phyloP scores from a whole-genome alignment of 1,140 invertebrate genomes.

The Notospermus geniculatus region DNA sequence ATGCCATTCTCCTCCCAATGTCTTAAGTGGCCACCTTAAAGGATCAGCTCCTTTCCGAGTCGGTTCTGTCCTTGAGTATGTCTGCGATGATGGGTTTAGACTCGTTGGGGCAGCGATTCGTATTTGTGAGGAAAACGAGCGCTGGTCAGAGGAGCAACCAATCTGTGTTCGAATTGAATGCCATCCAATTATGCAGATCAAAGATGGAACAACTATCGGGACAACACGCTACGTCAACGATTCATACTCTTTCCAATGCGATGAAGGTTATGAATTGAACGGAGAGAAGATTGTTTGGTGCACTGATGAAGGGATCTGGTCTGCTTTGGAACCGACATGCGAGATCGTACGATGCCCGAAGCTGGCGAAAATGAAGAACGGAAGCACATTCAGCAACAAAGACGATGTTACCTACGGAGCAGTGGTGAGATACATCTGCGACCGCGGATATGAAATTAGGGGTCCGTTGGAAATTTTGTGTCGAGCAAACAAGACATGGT shows the following conservation, averaged over 20 bases:
- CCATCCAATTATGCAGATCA: too few relatives aligned
- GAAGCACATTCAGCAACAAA: conserved; percentile 62
- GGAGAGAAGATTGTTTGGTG: background rate
- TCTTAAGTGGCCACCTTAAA: background rate
- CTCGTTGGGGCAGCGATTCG: too few relatives aligned
- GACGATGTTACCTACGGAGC: conserved; percentile 71
- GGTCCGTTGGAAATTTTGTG: conserved; percentile 39
- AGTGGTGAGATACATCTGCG: conserved; percentile 32
- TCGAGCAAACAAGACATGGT: conserved; percentile 44
- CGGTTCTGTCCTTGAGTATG: too few relatives aligned
- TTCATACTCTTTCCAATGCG: background rate
- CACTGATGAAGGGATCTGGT: background rate
- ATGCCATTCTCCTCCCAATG: background rate
- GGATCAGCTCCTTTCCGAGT: background rate
- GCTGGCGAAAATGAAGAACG: conserved; percentile 20
- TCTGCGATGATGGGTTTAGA: too few relatives aligned
- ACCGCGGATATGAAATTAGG: conserved; percentile 37
- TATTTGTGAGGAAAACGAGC: too few relatives aligned
- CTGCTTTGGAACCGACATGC: background rate
- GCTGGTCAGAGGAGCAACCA: too few relatives aligned
- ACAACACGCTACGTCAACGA: too few relatives aligned
- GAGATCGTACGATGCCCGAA: conserved; percentile 11
- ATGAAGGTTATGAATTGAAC: background rate
- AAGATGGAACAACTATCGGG: too few relatives aligned
- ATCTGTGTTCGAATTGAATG: too few relatives aligned